A percentile compares a stretch with the other conserved stretches of the same genome.
Conservation (phyloP, 2,888 invertebrate species). For the Panorpa germanica region DNA sequence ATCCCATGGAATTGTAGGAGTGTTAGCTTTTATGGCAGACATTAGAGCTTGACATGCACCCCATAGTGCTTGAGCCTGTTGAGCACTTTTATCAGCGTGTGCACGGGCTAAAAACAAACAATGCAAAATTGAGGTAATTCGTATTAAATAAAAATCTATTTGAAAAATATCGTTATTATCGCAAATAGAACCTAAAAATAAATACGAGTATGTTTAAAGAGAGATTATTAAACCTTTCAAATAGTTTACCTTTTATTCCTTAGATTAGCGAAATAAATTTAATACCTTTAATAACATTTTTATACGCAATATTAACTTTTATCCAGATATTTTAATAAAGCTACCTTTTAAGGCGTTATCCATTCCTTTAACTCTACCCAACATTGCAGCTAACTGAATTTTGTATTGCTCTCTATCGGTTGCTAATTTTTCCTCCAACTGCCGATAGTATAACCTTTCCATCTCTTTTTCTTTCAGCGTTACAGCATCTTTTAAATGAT, state of each 20-base stretch:
- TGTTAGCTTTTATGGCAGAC: conserved; percentile 48
- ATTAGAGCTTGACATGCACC: conserved; percentile 79
- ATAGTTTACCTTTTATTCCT: conserved; percentile 21
- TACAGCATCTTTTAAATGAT: conserved; percentile 57
- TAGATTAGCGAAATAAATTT: no score
- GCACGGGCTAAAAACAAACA: conserved; percentile 36
- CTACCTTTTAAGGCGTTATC: conserved; percentile 56
- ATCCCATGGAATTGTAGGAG: conserved; percentile 32
- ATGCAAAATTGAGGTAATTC: not conserved
- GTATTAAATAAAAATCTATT: not conserved
- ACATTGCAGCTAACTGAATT: conserved; percentile 47
- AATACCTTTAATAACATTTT: no score
- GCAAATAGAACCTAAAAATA: not conserved
- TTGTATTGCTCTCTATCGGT: conserved; percentile 48
- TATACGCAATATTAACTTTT: not conserved
- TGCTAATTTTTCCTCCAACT: conserved; percentile 45
- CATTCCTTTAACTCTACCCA: conserved; percentile 57
- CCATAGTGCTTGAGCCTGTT: conserved; percentile 80
- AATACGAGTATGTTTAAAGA: conserved; percentile 2
- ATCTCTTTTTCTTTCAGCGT: conserved; percentile 29
- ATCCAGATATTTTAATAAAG: conserved; percentile 13
- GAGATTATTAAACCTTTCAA: not conserved
- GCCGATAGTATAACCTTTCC: conserved; percentile 29
- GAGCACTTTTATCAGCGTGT: conserved; percentile 52
- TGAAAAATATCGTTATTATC: conserved; percentile 1